Evolutionary conservation across 2,797 vertebrate genomes (phyloP).

Genomic region (Macropus fuliginosus): DNA sequence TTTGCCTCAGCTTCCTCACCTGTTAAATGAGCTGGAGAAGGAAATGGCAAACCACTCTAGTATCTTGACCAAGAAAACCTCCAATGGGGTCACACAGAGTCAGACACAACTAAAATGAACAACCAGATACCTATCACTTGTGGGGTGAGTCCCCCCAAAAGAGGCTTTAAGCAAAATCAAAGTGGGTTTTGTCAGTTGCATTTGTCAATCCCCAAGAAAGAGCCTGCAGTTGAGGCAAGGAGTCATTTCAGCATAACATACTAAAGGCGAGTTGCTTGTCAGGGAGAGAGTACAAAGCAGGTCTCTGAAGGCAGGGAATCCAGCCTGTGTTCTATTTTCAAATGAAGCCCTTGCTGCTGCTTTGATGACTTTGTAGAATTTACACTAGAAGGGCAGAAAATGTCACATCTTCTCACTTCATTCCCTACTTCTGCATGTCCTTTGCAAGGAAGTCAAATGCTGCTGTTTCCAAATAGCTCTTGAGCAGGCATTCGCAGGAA

Average conservation of each 20-base stretch:
- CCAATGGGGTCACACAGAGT: neutral
- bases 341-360: constrained; percentile 44
- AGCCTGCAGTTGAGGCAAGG: neutral
- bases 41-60: neutral
- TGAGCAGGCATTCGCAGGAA: constrained; percentile 20
- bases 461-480: constrained; percentile 52
- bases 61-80: neutral
- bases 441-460: constrained; percentile 66
- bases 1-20: neutral
- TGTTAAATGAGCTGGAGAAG: neutral
- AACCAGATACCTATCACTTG: neutral
- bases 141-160: neutral
- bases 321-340: constrained; percentile 63
- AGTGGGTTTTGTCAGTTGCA: neutral
- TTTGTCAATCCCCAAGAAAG: constrained; percentile 1
- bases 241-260: constrained; percentile 46
- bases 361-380: constrained; percentile 71
- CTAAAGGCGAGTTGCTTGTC: neutral
- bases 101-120: neutral
- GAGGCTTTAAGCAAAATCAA: constrained; percentile 4
- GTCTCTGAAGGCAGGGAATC: constrained; percentile 21
- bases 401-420: constrained; percentile 66
- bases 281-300: neutral
- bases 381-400: constrained; percentile 75
- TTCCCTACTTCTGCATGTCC: constrained; percentile 57